These are phyloP conservation scores for Spodoptera littoralis DNA, from an alignment of 2,888 invertebrate genomes.

Conservation along the genomic window DNA sequence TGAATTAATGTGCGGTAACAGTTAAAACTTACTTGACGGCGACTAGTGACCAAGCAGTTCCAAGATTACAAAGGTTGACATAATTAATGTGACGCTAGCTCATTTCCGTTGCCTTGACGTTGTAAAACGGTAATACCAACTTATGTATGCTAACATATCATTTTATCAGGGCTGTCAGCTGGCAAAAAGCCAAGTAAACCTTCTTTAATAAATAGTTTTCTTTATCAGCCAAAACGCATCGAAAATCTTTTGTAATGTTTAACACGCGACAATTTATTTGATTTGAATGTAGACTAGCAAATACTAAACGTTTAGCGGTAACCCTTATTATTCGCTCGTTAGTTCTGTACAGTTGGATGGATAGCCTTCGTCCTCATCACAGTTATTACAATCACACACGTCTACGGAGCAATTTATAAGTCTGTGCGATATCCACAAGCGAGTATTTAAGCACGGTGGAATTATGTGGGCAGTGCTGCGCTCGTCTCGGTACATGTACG, in stretches of 20 bases:
- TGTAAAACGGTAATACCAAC: constrained; percentile 23
- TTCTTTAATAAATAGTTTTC: background rate
- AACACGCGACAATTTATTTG: background rate
- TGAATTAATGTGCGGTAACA: constrained; percentile 25
- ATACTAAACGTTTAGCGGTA: constrained; percentile 32
- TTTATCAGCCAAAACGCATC: constrained; percentile 8
- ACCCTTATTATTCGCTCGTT: constrained; percentile 59
- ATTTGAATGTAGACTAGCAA: constrained; percentile 21
- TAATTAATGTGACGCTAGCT: constrained; percentile 70
- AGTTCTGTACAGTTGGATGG: constrained; percentile 64
- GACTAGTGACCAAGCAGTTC: constrained; percentile 68
- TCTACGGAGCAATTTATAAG: constrained; percentile 70
- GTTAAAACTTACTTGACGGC: constrained; percentile 10
- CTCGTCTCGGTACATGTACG: constrained; percentile 73
- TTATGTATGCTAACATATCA: constrained; percentile 19
- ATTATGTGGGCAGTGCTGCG: constrained; percentile 76
- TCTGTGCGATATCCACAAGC: constrained; percentile 58
- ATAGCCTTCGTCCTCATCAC: constrained; percentile 72
- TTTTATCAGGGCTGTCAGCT: constrained; percentile 36
- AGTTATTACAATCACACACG: constrained; percentile 68
- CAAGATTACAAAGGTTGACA: constrained; percentile 72
- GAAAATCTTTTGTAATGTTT: constrained; percentile 6
- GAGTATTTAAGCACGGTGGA: constrained; percentile 69
- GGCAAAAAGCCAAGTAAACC: background rate
- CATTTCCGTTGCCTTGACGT: constrained; percentile 73